Base-by-base conservation (phyloP, 2,113 vertebrate genomes). In the Aix galericulata region DNA sequence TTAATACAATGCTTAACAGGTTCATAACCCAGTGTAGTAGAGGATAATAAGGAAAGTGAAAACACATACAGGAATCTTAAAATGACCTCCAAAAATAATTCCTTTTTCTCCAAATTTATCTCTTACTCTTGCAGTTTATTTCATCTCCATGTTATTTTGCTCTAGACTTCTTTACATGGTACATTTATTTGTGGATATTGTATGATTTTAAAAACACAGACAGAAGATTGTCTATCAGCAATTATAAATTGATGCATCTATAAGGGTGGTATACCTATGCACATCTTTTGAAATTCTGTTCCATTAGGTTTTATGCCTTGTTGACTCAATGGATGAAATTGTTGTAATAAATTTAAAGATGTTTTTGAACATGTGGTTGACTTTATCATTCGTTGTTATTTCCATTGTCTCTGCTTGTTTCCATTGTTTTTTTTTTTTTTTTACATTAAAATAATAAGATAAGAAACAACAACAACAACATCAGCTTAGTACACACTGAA, bases 401-500 rank as follows among this genome's bases (percentile, higher is more conserved):
- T 82, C 76, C 82, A 85, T 93, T 95, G 67, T 58, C 81, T 91
- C 67, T 77, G 15, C 63, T 90, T 62, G 44, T 86, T 89, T 56
- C 59, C 63, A 60, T 56, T 95, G 55, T 38, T 38, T 38, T 38
- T 38, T 9, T 38, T 40, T 40, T 13, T 40, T 40, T n/a, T 11
- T 27, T 82, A 95, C 85, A 89, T 88, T 27, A 89, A 77, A 96
- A 67, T 59, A 89, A 90, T 31, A 62, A 44, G 53, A 91, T 94
- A 80, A 94, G 46, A 46, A 46, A 21, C 46, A 46, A 46, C 46
- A 48, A 48, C 46, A 48, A 48, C 20, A 93, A 69, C 44, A 86
- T 55, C 75, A 95, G 72, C 88, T 97, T 88, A 88, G 50, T 62
- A 85, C 75, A 91, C 44, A 85, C 9, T 81, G 87, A 91, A 96